These are phyloP conservation scores for Drosophila meridionalis DNA, from an alignment of 2,888 invertebrate species.

Conservation along the genomic window DNA sequence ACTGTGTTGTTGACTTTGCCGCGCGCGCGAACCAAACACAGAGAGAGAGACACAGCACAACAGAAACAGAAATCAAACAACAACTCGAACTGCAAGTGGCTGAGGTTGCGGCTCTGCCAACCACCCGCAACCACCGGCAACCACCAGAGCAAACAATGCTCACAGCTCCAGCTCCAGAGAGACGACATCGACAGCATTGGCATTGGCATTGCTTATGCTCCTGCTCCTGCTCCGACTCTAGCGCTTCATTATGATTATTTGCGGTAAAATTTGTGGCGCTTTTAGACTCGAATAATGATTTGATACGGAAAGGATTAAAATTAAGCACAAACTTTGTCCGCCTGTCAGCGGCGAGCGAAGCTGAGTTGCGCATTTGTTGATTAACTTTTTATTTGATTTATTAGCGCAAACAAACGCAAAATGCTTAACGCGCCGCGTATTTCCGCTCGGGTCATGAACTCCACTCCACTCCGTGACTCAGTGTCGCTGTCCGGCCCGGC, in stretches of 20 bases:
- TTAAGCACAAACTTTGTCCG: constrained; percentile 82
- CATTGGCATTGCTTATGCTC: constrained; percentile 3
- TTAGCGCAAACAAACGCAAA: constrained; percentile 67
- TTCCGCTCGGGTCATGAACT: constrained; percentile 72
- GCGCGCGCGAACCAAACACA: constrained; percentile 77
- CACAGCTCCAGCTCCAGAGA: constrained; percentile 9
- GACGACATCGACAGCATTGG: constrained; percentile 40
- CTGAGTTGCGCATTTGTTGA: constrained; percentile 73
- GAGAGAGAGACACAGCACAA: constrained; percentile 31
- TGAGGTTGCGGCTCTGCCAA: constrained; percentile 39
- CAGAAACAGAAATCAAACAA: constrained; percentile 63
- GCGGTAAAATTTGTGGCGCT: constrained; percentile 79
- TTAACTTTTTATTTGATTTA: constrained; percentile 81
- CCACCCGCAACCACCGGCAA: constrained; percentile 50
- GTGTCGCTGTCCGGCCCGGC: not conserved
- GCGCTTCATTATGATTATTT: constrained; percentile 82
- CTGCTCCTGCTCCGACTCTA: constrained; percentile 22
- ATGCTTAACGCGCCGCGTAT: constrained; percentile 51
- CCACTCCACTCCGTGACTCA: constrained; percentile 38
- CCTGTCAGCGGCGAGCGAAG: constrained; percentile 25
- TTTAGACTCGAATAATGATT: constrained; percentile 78
- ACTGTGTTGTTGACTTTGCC: constrained; percentile 82
- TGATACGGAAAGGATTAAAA: constrained; percentile 85
- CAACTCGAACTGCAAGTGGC: constrained; percentile 71
- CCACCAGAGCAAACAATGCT: constrained; percentile 54